Conservation (phyloP, 2,113 vertebrate genomes). For the Oncorhynchus kisutch region DNA sequence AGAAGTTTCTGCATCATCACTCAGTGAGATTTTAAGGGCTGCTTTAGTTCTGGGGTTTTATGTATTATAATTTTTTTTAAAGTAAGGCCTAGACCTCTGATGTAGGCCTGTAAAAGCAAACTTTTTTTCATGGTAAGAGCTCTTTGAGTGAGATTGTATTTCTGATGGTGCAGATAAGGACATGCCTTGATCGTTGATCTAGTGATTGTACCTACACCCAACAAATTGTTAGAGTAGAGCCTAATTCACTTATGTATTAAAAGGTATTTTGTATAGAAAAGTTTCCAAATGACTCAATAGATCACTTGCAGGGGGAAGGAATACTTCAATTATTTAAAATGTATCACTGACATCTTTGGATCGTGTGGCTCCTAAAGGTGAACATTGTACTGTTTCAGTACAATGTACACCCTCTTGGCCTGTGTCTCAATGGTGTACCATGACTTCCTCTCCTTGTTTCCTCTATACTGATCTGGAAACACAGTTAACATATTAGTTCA, state of each 20-base stretch:
- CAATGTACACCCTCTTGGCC: conserved; percentile 23
- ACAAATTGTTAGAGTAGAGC: conserved; percentile 41
- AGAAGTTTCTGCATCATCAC: conserved; percentile 53
- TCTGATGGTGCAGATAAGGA: conserved; percentile 50
- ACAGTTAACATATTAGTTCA: neutral
- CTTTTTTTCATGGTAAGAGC: conserved; percentile 59
- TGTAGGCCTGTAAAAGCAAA: conserved; percentile 60
- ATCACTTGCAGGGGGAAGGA: conserved; percentile 5
- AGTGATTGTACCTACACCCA: conserved; percentile 35
- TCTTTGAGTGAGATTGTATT: conserved; percentile 42
- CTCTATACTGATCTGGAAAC: conserved; percentile 18
- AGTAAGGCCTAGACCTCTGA: conserved; percentile 60
- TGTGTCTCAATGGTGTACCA: conserved; percentile 17
- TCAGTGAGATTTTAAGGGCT: conserved; percentile 29
- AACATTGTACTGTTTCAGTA: conserved; percentile 10
- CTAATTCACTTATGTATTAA: conserved; percentile 28
- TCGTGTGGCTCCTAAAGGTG: conserved; percentile 13
- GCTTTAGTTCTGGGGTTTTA: conserved; percentile 59
- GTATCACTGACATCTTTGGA: neutral
- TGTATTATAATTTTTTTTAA: conserved; percentile 58
- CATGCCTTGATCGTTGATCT: conserved; percentile 27
- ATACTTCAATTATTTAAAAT: neutral
- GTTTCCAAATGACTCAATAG: conserved; percentile 39
- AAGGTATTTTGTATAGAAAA: conserved; percentile 42
- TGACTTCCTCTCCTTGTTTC: conserved; percentile 12